Base-by-base conservation (phyloP, 2,797 vertebrate species). In the Sebastes hubbsi region DNA sequence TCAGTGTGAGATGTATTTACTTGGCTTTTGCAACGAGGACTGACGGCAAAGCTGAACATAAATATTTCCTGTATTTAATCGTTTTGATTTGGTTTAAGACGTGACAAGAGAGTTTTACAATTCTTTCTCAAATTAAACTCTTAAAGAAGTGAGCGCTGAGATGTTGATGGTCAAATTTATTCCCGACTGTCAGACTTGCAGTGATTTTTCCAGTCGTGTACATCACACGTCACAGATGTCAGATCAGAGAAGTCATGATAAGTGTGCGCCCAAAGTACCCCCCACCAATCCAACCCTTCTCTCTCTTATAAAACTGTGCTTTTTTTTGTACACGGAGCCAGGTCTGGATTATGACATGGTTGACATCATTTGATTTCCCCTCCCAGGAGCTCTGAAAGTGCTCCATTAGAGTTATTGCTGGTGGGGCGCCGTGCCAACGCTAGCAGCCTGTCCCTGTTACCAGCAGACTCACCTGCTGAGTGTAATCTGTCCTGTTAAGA, bases 351-450 rank as follows among this genome's bases (percentile, higher is more conserved):
- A 90, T 77, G 87, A 91, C 91, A 92, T 60, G 91, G 83, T 86
- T 93, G 91, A 93, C 92, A 91, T 92, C 70, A 66, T 92, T 91
- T 93, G 90, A 95, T 91, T 77, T 84, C 82, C 83, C 91, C 79
- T 90, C 92, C 85, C 91, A 91, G 92, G 93, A 92, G 93, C 81
- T 83, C 85, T 87, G 86, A 93, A 94, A 93, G 92, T 89, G 91
- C 84, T 91, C 94, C 91, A 93, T 95, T 92, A 94, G 90, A 79
- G 91, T 91, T 86, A 91, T 91, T 92, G 90, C 89, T 78, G 85
- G 65, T 79, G 81, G 78, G 82, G 88, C 73, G 78, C 25, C 16
- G 4, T 85, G 92, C 92, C 93, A 95, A 72, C 10, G 10, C 46
- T 27, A 82, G 84, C 91, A 91, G 91, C 80, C 89, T 86, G 91